phyloP scores from a whole-genome alignment of 2,797 vertebrate genomes.

The Micromesistius poutassou region DNA sequence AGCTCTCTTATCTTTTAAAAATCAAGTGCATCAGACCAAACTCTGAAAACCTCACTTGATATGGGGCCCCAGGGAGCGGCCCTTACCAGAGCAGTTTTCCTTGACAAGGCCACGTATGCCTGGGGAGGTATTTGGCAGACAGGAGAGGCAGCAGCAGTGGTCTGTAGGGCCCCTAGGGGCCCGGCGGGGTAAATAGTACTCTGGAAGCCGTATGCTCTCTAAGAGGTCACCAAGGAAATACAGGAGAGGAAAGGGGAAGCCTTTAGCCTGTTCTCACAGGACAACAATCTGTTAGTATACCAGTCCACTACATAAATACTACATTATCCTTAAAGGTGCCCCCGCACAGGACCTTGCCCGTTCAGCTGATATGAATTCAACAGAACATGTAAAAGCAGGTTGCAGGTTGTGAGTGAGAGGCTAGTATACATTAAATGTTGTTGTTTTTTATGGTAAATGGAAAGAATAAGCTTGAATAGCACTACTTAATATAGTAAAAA shows the following conservation, averaged over 20 bases:
- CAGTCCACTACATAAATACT: slow-evolving; percentile 56
- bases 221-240: slow-evolving; percentile 80
- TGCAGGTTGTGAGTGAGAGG: background rate
- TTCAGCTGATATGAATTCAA: background rate
- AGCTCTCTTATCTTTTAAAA: slow-evolving; percentile 36
- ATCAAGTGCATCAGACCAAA: slow-evolving; percentile 63
- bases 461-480: background rate
- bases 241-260: slow-evolving; percentile 52
- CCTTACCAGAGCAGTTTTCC: slow-evolving; percentile 76
- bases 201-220: slow-evolving; percentile 71
- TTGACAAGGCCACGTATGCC: slow-evolving; percentile 73
- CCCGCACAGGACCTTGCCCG: background rate
- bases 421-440: background rate
- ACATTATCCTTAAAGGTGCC: slow-evolving; percentile 14
- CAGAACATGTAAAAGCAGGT: background rate
- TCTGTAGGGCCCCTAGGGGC: slow-evolving; percentile 69
- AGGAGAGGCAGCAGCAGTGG: slow-evolving; percentile 73
- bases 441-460: background rate
- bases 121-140: slow-evolving; percentile 68
- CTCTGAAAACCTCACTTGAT: slow-evolving; percentile 46
- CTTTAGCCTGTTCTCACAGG: slow-evolving; percentile 52
- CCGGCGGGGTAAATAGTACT: slow-evolving; percentile 74
- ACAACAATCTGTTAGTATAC: slow-evolving; percentile 52
- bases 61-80: slow-evolving; percentile 65
- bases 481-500: slow-evolving; percentile 3